A percentile compares a stretch with the other conserved stretches of the same genome.
phyloP scores from a whole-genome alignment of 2,797 vertebrate species.

The Anas bernieri region DNA sequence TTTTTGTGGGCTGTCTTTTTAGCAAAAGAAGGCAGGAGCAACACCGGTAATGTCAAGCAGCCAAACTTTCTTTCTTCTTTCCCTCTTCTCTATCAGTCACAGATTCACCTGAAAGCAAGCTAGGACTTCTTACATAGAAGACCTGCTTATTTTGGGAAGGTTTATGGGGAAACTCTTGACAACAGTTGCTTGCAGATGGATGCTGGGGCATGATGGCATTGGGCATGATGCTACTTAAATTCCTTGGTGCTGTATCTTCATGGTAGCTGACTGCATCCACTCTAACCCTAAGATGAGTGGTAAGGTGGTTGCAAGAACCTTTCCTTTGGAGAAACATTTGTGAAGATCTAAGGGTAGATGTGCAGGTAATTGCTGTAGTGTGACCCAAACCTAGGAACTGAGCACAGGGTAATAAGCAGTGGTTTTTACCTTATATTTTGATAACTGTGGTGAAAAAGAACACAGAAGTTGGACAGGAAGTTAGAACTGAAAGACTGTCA shows the following conservation, averaged over 20 bases:
- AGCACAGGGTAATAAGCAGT: accelerated
- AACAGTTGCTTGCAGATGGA: not conserved
- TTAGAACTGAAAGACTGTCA: not conserved
- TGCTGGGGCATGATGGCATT: not conserved
- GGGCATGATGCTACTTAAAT: not conserved
- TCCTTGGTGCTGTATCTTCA: accelerated
- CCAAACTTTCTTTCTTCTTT: not conserved
- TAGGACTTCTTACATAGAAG: not conserved
- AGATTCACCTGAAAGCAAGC: not conserved
- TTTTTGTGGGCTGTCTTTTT: not conserved
- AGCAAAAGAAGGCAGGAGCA: not conserved
- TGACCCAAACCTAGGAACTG: not conserved
- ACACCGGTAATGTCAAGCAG: not conserved
- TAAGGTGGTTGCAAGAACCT: not conserved
- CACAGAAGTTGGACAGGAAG: not conserved
- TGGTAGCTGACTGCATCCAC: not conserved
- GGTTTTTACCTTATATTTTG: not conserved
- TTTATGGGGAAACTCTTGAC: too few relatives aligned
- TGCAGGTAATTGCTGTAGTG: accelerated
- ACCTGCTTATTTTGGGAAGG: not conserved
- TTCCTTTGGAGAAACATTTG: too few relatives aligned
- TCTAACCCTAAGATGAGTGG: accelerated
- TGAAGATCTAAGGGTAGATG: too few relatives aligned
- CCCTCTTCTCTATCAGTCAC: not conserved
- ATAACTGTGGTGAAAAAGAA: not conserved